A percentile compares a stretch with the other conserved stretches of the same genome.
Evolutionary conservation across 2,888 invertebrate species (phyloP).

Genomic region (Microplitis manilae): DNA sequence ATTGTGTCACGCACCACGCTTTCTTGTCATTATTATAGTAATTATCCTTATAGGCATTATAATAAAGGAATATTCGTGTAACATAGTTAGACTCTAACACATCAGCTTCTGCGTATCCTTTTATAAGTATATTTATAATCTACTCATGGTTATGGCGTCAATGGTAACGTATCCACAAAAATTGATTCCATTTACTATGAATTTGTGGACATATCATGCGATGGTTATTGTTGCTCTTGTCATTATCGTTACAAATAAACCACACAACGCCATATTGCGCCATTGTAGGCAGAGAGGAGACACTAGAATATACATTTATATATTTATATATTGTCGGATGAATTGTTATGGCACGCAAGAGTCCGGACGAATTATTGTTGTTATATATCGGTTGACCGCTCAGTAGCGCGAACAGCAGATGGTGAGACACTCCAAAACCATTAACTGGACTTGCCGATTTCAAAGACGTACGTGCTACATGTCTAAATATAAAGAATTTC

Average conservation of each 20-base stretch:
- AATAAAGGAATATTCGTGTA: conserved; percentile 6
- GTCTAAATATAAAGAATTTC: conserved; percentile 6
- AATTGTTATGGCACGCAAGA: conserved; percentile 55
- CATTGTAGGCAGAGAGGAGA: conserved; percentile 30
- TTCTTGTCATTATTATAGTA: conserved; percentile 37
- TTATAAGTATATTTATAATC: too few species aligned
- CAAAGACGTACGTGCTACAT: not conserved
- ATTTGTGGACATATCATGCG: not conserved
- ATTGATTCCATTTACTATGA: too few species aligned
- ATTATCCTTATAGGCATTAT: conserved; percentile 35
- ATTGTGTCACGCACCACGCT: conserved; percentile 37
- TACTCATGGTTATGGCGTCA: too few species aligned
- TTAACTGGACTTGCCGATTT: conserved; percentile 13
- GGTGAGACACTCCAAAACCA: conserved; percentile 43
- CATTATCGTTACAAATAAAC: conserved; percentile 59
- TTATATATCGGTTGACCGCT: conserved; percentile 32
- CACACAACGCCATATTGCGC: conserved; percentile 65
- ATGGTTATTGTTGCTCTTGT: conserved; percentile 12
- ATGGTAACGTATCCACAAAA: too few species aligned
- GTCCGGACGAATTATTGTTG: conserved; percentile 49
- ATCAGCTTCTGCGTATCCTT: conserved; percentile 26
- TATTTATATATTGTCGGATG: conserved; percentile 56
- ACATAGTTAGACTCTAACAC: not conserved
- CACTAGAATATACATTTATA: conserved; percentile 30
- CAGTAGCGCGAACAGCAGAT: conserved; percentile 53